Conservation (phyloP, 2,113 vertebrate genomes). For the Apodemus sylvaticus region DNA sequence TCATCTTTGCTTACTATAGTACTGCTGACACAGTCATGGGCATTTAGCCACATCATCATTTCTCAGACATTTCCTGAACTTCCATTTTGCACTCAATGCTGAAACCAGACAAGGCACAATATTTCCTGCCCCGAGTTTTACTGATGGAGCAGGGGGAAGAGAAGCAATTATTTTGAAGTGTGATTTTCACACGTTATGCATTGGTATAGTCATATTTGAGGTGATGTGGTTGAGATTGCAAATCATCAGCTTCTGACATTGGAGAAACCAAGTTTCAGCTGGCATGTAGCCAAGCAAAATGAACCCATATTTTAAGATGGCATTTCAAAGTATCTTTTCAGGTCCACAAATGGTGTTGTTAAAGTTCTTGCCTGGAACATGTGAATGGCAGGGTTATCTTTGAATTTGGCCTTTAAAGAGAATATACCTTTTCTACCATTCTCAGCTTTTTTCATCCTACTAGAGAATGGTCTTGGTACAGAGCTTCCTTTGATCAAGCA, state of each 20-base stretch:
- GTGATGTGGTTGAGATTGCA: neutral
- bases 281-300: neutral
- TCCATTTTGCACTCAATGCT: neutral
- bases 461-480: slow-evolving; percentile 11
- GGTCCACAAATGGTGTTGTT: neutral
- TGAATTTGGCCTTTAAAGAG: neutral
- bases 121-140: neutral
- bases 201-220: neutral
- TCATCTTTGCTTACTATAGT: slow-evolving; percentile 5
- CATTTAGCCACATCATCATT: slow-evolving; percentile 34
- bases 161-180: neutral
- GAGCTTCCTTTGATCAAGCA: slow-evolving; percentile 7
- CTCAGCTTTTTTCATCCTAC: neutral
- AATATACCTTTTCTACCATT: neutral
- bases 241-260: neutral
- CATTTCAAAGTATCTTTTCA: slow-evolving; percentile 18
- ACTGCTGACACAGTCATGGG: neutral
- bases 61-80: slow-evolving; percentile 50
- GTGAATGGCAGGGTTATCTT: neutral
- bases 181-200: neutral
- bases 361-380: neutral
- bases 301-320: neutral
- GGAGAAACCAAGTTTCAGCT: neutral
- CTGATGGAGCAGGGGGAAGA: neutral
- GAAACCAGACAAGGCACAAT: neutral